phyloP scores from a whole-genome alignment of 2,797 vertebrate species.

The Sebastes goodei region DNA sequence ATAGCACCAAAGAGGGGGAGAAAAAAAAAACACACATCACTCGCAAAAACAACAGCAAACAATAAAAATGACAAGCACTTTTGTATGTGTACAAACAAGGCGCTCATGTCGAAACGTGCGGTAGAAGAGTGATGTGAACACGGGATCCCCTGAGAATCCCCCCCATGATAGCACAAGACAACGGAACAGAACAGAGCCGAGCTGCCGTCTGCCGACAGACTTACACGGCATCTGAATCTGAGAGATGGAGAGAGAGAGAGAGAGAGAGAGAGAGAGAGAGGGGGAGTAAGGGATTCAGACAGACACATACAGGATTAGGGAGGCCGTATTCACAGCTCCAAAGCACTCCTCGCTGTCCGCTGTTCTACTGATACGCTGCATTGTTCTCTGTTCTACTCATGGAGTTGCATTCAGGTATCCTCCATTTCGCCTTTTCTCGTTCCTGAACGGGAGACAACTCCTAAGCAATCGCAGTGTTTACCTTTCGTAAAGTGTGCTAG shows the following conservation, averaged over 20 bases:
- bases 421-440: not conserved
- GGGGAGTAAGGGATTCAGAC: slow-evolving; percentile 35
- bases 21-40: slow-evolving; percentile 37
- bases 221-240: slow-evolving; percentile 35
- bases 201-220: slow-evolving; percentile 53
- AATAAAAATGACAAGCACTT: slow-evolving; percentile 64
- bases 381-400: not conserved
- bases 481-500: not conserved
- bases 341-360: slow-evolving; percentile 15
- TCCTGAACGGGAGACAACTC: not conserved
- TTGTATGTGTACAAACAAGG: slow-evolving; percentile 68
- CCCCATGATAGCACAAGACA: slow-evolving; percentile 50
- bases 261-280: not conserved
- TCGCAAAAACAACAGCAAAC: slow-evolving; percentile 43
- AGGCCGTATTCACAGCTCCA: slow-evolving; percentile 33
- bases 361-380: not conserved
- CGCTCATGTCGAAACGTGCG: slow-evolving; percentile 50
- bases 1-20: slow-evolving; percentile 21
- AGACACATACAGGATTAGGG: slow-evolving; percentile 36
- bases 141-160: slow-evolving; percentile 58
- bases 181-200: slow-evolving; percentile 60
- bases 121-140: slow-evolving; percentile 69
- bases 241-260: slow-evolving; percentile 39
- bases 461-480: not conserved
- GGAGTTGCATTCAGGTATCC: not conserved